Evolutionary conservation across 1,140 invertebrate genomes (phyloP), one percentile per base, ranked within the genome.

Genomic region (Pseudomyrmex flavicornis): DNA sequence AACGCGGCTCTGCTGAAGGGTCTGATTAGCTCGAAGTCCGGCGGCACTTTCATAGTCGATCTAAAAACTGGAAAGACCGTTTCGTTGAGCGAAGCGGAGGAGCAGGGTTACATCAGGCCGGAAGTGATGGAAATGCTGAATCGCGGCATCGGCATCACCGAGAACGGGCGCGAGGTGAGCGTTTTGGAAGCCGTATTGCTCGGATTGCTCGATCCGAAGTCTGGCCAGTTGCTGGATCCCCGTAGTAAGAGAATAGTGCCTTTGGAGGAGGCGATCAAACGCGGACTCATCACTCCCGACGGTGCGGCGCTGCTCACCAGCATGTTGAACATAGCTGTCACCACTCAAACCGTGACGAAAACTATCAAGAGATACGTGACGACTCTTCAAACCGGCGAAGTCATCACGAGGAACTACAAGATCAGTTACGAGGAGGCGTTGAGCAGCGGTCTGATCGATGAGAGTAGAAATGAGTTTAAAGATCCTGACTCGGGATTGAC

Each of bases 81-180:
- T 83, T 95, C 96, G 0, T 94, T 99, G 61, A 93, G 96, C 76
- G 96, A 97, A 80, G 97, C 96, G 9, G 95, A 96, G 20, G 95
- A 96, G 85, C 95, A 95, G 56, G 95, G 96, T 61, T 95, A 97
- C 75, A 96, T 97, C 52, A 95, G 97, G 85, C 95, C 96, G 9
- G 97, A 98, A 93, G 96, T 98, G 2, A 95, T 97, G 90, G 97
- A 98, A 94, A 97, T 98, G 96, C 95, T 98, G 82, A 97, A 96
- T 90, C 95, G 96, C 46, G 96, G 96, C 75, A 97, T 98, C 90
- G 98, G 98, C 54, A 96, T 99, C 26, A 96, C 95, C 66, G 96
- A 97, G 86, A 95, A 95, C 65, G 96, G 96, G 10, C 95, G 95
- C 56, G 97, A 98, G 93, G 93, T 98, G 13, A 97, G 95, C 74